A percentile compares a stretch with the other conserved stretches of the same genome.
These are phyloP conservation scores for Poeciliopsis presidionis DNA, from an alignment of 2,797 vertebrate genomes.

Conservation along the genomic window DNA sequence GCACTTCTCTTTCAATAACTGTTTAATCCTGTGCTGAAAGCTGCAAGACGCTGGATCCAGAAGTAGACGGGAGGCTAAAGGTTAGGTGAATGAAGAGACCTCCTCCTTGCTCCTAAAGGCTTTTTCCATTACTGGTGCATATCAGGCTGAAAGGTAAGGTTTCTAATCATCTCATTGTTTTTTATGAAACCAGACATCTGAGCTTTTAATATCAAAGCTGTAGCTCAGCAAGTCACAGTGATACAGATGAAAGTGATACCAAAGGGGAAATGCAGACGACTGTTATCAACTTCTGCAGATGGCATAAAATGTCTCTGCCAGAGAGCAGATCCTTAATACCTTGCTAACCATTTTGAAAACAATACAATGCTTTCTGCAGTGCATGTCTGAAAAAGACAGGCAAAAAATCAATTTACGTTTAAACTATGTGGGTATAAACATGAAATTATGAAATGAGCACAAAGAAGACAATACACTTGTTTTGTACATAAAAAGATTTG, in stretches of 20 bases:
- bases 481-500: constrained; percentile 86
- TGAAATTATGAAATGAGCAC: constrained; percentile 75
- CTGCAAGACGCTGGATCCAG: constrained; percentile 48
- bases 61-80: constrained; percentile 57
- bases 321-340: constrained; percentile 49
- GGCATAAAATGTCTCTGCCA: constrained; percentile 40
- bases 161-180: constrained; percentile 38
- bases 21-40: constrained; percentile 74
- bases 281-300: constrained; percentile 56
- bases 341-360: constrained; percentile 35
- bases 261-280: constrained; percentile 40
- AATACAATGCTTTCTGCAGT: constrained; percentile 32
- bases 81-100: constrained; percentile 51
- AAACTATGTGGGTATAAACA: constrained; percentile 69
- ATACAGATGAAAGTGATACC: constrained; percentile 52
- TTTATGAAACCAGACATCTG: constrained; percentile 35
- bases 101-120: constrained; percentile 2
- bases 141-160: constrained; percentile 65
- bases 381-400: constrained; percentile 45
- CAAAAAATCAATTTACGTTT: constrained; percentile 59
- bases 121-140: constrained; percentile 29
- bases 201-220: constrained; percentile 46
- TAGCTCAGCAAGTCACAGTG: constrained; percentile 30
- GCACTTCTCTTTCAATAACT: constrained; percentile 72
- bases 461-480: constrained; percentile 69